Evolutionary conservation across 2,888 invertebrate genomes (phyloP).

Genomic region (Mystacides longicornis): DNA sequence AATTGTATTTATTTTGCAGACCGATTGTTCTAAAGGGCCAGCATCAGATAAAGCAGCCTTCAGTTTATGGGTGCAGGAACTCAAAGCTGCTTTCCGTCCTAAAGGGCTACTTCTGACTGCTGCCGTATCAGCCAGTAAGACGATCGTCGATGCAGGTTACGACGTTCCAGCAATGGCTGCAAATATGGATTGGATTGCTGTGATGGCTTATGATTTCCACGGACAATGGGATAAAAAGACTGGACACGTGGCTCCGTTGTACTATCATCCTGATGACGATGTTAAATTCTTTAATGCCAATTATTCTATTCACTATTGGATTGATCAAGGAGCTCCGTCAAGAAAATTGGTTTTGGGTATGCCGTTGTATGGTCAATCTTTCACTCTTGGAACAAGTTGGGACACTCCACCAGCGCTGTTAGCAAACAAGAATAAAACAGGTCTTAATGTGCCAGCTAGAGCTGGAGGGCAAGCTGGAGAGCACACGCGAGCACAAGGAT

Average conservation of each 20-base stretch:
- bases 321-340: conserved; percentile 72
- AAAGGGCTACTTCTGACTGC: conserved; percentile 67
- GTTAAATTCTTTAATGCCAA: conserved; percentile 78
- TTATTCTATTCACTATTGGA: conserved; percentile 85
- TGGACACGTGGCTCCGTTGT: conserved; percentile 82
- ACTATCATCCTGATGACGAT: conserved; percentile 75
- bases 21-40: conserved; percentile 78
- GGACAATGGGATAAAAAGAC: conserved; percentile 91
- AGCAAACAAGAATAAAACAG: conserved; percentile 51
- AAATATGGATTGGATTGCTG: conserved; percentile 82
- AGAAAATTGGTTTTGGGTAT: conserved; percentile 82
- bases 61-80: conserved; percentile 63
- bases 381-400: conserved; percentile 46
- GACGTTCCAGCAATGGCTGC: conserved; percentile 68
- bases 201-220: conserved; percentile 89
- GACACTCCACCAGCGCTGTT: conserved; percentile 33
- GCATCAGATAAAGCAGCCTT: conserved; percentile 77
- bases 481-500: conserved; percentile 77
- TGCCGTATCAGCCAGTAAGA: conserved; percentile 83
- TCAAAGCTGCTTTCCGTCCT: conserved; percentile 59
- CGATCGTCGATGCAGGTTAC: conserved; percentile 79
- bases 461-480: conserved; percentile 79
- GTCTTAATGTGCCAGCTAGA: conserved; percentile 67
- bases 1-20: conserved; percentile 50
- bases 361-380: conserved; percentile 84